Base-by-base conservation (phyloP, 2,113 vertebrate genomes). In the Phrynosoma blainvillii region DNA sequence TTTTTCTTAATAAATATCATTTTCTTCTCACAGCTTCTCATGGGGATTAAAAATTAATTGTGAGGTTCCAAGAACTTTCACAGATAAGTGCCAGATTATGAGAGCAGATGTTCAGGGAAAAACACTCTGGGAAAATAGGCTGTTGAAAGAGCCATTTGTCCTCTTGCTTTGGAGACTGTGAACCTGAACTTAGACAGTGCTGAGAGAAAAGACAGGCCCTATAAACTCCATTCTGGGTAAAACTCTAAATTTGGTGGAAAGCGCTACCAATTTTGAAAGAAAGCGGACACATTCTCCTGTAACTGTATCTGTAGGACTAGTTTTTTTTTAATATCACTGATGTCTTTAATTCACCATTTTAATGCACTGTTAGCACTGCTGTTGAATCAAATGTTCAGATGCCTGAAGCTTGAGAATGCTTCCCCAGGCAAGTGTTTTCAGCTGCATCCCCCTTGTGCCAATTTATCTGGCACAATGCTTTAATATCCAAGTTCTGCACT, bases 151-250 rank as follows among this genome's bases (percentile, higher is more conserved):
- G 81, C 86, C 40, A 47, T 89, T 87, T 91, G 71, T 86, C 85
- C 85, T 84, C n/a, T 78, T 47, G 54, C 83, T 82, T 65, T 90
- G 89, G 59, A 92, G 91, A 83, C 79, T 87, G 59, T 81, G 80
- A 88, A 91, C 73, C 74, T 92, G 91, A 93, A 94, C 91, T 30
- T 59, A 92, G 66, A 89, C 89, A 79, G 91, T 90, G 89, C 88
- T 88, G 71, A 89, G 80, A 87, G 91, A 93, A 93, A 3, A 90
- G 75, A 52, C 13, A 89, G 66, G 77, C 80, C 84, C 81, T 68
- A 47, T 62, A 86, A 54, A 84, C 73, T 62, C 80, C 91, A 92
- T 92, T 85, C 77, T 86, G 91, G 16, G 87, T 89, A 68, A 90
- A 75, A 54, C 78, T 30, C 2, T 66, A 32, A 80, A 90, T 89